phyloP scores from a whole-genome alignment of 2,888 invertebrate genomes.

The Itoplectis maculator region DNA sequence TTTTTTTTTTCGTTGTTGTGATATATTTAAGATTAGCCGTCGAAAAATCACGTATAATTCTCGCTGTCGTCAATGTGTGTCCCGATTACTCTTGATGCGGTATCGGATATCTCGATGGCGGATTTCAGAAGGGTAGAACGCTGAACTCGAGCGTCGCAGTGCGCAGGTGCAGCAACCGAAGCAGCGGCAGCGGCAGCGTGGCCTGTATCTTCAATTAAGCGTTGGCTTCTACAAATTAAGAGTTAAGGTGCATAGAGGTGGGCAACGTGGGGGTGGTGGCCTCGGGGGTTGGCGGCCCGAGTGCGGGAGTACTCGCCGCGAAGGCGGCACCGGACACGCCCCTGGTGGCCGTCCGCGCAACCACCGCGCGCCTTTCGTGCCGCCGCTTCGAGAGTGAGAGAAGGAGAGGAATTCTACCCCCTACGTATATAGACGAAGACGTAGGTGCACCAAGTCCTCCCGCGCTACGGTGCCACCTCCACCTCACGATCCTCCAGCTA shows the following conservation, averaged over 20 bases:
- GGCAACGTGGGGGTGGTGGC: constrained; percentile 73
- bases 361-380: constrained; percentile 79
- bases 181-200: constrained; percentile 65
- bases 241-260: constrained; percentile 80
- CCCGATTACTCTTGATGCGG: constrained; percentile 15
- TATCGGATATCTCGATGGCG: constrained; percentile 60
- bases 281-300: constrained; percentile 78
- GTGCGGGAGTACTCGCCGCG: constrained; percentile 75
- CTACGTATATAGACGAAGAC: constrained; percentile 45
- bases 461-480: constrained; percentile 65
- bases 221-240: constrained; percentile 78
- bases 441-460: constrained; percentile 60
- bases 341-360: constrained; percentile 82
- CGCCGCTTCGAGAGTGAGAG: constrained; percentile 36
- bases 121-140: constrained; percentile 35
- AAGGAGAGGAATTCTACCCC: constrained; percentile 62
- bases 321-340: constrained; percentile 84
- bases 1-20: neutral
- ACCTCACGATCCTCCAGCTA: constrained; percentile 52
- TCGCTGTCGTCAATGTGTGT: neutral
- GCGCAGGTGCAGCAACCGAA: constrained; percentile 72
- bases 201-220: constrained; percentile 77
- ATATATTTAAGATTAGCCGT: neutral
- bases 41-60: constrained; percentile 7
- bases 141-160: constrained; percentile 48